Evolutionary conservation across 2,113 vertebrate species (phyloP).

Genomic region (Gopherus evgoodei): DNA sequence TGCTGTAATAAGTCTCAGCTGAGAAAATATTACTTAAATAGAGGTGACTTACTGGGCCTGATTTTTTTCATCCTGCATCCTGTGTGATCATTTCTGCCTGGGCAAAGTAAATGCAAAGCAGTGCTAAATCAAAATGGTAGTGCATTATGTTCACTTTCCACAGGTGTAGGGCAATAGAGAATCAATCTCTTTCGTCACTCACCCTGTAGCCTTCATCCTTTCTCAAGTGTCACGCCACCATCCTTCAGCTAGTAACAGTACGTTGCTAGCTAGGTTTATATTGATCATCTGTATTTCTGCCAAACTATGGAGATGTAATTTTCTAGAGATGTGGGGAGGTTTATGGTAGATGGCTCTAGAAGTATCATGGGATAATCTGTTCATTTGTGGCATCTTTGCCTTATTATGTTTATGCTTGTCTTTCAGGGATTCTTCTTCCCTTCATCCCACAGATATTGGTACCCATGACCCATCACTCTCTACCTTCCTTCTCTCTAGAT

Average conservation of each 20-base stretch:
- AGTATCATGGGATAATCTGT: neutral
- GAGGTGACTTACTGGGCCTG: neutral
- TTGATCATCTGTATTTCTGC: neutral
- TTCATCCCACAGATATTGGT: neutral
- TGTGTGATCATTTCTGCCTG: neutral
- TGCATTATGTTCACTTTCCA: neutral
- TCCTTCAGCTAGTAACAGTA: neutral
- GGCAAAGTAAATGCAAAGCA: neutral
- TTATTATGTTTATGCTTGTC: neutral
- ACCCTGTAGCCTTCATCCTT: neutral
- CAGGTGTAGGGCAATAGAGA: neutral
- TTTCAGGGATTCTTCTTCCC: neutral
- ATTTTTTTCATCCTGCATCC: neutral
- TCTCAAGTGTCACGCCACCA: neutral
- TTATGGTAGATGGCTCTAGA: neutral
- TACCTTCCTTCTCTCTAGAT: neutral
- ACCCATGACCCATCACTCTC: slow-evolving; percentile 19
- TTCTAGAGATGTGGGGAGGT: neutral
- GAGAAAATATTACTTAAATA: neutral
- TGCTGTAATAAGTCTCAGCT: neutral
- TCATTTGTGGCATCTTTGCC: neutral
- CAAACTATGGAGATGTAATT: neutral
- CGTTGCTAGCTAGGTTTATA: neutral
- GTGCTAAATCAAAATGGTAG: neutral
- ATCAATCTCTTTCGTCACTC: neutral